These are phyloP conservation scores for Hydrophis major DNA, from an alignment of 2,797 vertebrate genomes.

Conservation along the genomic window DNA sequence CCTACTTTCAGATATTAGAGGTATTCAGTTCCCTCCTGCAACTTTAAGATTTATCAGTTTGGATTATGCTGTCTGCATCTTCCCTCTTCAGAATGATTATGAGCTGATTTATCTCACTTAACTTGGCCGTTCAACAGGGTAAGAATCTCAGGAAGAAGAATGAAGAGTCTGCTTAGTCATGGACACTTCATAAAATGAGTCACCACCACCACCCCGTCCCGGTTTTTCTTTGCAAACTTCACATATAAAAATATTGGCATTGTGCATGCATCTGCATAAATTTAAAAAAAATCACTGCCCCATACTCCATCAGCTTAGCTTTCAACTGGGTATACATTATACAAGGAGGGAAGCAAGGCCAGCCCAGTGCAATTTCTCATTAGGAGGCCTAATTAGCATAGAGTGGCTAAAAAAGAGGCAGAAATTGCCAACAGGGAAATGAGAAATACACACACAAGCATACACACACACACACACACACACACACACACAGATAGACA, in stretches of 20 bases:
- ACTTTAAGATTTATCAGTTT: neutral
- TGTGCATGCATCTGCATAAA: conserved; percentile 40
- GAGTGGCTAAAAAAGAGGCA: neutral
- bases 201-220: fast-evolving
- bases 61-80: neutral
- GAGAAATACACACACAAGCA: neutral
- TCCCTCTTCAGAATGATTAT: neutral
- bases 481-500: neutral
- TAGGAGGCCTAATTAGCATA: neutral
- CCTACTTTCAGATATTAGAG: neutral
- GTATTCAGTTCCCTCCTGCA: fast-evolving
- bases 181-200: neutral
- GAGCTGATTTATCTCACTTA: conserved; percentile 22
- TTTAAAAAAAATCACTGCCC: neutral
- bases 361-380: conserved; percentile 2
- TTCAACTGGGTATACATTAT: conserved; percentile 19
- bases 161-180: neutral
- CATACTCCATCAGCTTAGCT: neutral
- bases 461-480: neutral
- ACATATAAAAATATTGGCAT: conserved; percentile 24
- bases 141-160: neutral
- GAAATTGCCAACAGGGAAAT: neutral
- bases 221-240: neutral
- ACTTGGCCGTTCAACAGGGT: conserved; percentile 1
- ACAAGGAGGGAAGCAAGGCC: neutral